Evolutionary conservation across 2,888 invertebrate genomes (phyloP).

Genomic region (Trachelus iudaicus): DNA sequence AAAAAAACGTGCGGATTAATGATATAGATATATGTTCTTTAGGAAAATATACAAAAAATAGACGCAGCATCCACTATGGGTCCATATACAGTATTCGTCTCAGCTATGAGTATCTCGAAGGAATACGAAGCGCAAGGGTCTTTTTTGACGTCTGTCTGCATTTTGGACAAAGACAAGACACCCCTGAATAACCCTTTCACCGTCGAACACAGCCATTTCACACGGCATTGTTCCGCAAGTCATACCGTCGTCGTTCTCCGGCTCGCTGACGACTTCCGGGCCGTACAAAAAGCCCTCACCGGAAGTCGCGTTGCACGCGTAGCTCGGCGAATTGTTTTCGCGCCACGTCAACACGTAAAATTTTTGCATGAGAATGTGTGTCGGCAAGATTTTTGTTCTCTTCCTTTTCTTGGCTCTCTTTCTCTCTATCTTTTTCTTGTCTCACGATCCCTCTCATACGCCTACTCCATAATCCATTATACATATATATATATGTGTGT

Average conservation of each 20-base stretch:
- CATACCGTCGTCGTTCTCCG: not conserved
- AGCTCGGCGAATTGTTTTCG: not conserved
- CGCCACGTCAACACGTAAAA: not conserved
- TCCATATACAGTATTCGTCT: not conserved
- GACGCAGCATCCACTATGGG: not conserved
- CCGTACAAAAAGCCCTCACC: not conserved
- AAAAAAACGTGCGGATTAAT: not conserved
- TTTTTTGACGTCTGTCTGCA: not conserved
- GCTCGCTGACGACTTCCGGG: not conserved
- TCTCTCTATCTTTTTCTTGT: constrained; percentile 1
- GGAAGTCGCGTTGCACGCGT: not conserved
- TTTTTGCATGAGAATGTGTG: not conserved
- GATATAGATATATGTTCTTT: too few species aligned
- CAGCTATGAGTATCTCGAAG: too few species aligned
- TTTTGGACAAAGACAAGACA: not conserved
- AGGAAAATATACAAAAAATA: not conserved
- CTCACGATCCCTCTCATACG: constrained; percentile 1
- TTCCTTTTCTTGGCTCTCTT: constrained; percentile 4
- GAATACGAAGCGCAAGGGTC: not conserved
- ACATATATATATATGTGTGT: not conserved
- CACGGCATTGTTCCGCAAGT: not conserved
- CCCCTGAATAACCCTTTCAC: not conserved
- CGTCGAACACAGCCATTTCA: not conserved
- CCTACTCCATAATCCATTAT: not conserved
- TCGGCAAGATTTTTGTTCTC: not conserved